Conservation (phyloP, 2,797 vertebrate species). For the Characodon lateralis region DNA sequence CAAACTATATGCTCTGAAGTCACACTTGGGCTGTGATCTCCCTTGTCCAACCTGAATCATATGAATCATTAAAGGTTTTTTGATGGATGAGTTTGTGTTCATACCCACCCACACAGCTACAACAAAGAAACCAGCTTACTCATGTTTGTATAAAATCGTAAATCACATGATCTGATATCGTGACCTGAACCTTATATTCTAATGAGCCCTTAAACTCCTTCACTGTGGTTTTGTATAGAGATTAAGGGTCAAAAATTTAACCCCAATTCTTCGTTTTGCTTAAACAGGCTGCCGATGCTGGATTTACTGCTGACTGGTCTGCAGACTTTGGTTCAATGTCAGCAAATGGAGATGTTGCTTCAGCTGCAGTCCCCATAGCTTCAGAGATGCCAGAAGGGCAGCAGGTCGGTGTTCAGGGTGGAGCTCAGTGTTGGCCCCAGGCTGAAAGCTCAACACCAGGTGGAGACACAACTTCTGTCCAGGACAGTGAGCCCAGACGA, state of each 20-base stretch:
- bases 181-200: background rate
- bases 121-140: background rate
- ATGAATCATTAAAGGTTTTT: too few relatives aligned
- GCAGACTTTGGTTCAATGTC: constrained; percentile 82
- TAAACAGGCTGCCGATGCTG: constrained; percentile 81
- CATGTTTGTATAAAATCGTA: background rate
- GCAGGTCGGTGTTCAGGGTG: constrained; percentile 62
- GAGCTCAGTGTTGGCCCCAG: constrained; percentile 68
- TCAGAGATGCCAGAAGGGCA: constrained; percentile 53
- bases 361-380: constrained; percentile 11
- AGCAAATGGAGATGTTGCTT: constrained; percentile 63
- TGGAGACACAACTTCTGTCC: constrained; percentile 60
- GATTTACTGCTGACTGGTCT: constrained; percentile 80
- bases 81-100: too few relatives aligned
- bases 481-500: constrained; percentile 60
- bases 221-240: background rate
- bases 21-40: too few relatives aligned
- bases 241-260: constrained; percentile 57
- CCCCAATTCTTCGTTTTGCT: constrained; percentile 41
- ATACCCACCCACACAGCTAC: too few relatives aligned
- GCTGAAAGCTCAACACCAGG: constrained; percentile 48
- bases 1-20: too few relatives aligned
- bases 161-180: background rate
- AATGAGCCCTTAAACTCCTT: background rate
- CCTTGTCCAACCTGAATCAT: too few relatives aligned